phyloP scores from a whole-genome alignment of 2,797 vertebrate species.

The Otus scops region DNA sequence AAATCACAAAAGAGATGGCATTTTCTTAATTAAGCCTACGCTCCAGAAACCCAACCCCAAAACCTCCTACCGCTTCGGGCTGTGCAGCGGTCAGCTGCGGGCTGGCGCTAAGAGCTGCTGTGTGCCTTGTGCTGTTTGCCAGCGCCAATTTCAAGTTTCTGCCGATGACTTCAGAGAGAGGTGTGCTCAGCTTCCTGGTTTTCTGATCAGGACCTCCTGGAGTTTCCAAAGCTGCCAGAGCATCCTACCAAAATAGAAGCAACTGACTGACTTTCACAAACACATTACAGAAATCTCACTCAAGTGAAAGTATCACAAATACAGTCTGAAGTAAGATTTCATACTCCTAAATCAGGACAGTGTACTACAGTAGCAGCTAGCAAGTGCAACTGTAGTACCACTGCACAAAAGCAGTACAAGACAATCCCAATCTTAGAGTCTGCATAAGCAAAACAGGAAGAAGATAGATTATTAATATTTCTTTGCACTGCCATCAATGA shows the following conservation, averaged over 20 bases:
- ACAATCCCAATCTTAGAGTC: neutral
- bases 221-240: conserved; percentile 87
- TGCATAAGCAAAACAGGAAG: neutral
- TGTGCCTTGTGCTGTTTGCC: conserved; percentile 84
- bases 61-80: conserved; percentile 74
- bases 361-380: neutral
- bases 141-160: conserved; percentile 89
- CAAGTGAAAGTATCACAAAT: neutral
- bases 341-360: neutral
- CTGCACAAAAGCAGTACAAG: neutral
- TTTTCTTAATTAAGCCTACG: neutral
- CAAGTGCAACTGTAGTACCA: neutral
- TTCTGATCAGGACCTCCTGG: conserved; percentile 79
- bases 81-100: conserved; percentile 77
- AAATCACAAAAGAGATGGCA: neutral
- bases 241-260: conserved; percentile 76
- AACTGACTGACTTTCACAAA: neutral
- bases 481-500: neutral
- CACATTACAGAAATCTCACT: neutral
- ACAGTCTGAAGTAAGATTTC: neutral
- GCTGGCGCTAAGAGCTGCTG: conserved; percentile 81
- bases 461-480: neutral
- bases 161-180: conserved; percentile 89
- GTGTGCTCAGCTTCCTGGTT: conserved; percentile 79
- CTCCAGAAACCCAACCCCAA: neutral